phyloP scores from a whole-genome alignment of 2,888 invertebrate species.

The Alviniconcha strummeri region DNA sequence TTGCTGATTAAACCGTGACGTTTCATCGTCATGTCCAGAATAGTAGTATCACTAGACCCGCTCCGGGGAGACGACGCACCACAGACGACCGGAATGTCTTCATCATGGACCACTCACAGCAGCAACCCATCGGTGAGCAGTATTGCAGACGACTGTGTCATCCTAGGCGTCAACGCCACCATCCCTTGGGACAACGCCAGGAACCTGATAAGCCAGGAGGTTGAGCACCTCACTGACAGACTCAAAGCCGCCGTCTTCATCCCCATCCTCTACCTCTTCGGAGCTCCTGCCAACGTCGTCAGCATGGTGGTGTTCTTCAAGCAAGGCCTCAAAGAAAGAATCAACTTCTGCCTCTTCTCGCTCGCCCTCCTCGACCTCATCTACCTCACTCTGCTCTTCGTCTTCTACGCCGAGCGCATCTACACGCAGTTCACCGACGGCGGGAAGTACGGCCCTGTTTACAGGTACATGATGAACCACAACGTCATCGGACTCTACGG shows the following conservation, averaged over 20 bases:
- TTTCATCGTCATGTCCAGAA: too few species aligned
- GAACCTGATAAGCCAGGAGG: slow-evolving; percentile 6
- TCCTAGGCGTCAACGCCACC: background rate
- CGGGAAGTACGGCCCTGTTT: background rate
- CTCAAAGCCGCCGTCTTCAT: background rate
- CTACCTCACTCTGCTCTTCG: background rate
- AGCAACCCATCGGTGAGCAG: background rate
- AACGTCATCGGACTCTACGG: slow-evolving; percentile 25
- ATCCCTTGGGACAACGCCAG: background rate
- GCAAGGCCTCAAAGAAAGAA: slow-evolving; percentile 18
- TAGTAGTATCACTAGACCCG: too few species aligned
- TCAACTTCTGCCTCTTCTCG: slow-evolving; percentile 10
- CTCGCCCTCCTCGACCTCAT: background rate
- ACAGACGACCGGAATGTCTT: background rate
- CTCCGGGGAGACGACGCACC: background rate
- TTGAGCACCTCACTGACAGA: background rate
- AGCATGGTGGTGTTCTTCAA: slow-evolving; percentile 22
- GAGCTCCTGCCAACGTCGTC: slow-evolving; percentile 3
- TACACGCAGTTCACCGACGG: background rate
- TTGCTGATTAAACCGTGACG: too few species aligned
- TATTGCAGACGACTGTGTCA: background rate
- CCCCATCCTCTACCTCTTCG: background rate
- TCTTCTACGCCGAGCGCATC: background rate
- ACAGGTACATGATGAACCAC: slow-evolving; percentile 1
- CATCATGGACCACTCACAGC: too few species aligned